Evolutionary conservation across 1,140 invertebrate species (phyloP).

Genomic region (Schlechtendalia chinensis): DNA sequence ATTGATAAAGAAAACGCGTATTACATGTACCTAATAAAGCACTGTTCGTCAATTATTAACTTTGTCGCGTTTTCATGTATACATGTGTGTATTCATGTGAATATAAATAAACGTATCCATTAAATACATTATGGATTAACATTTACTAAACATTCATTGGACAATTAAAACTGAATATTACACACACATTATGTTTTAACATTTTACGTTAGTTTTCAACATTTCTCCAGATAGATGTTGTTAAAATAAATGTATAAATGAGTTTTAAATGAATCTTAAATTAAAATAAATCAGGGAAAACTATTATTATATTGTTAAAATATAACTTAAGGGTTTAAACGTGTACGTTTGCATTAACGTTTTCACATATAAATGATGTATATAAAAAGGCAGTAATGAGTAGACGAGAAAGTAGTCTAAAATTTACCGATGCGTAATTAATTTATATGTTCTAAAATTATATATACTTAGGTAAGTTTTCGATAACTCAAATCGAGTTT

Average conservation of each 20-base stretch:
- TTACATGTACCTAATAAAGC: no score
- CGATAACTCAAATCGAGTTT: not conserved
- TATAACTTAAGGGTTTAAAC: not conserved
- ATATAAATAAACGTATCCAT: no score
- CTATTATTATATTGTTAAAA: not conserved
- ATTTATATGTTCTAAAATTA: slow-evolving; percentile 20
- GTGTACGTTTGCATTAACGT: no score
- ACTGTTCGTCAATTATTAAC: no score
- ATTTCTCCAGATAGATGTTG: no score
- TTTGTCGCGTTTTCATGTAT: no score
- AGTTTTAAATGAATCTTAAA: no score
- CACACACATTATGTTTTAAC: not conserved
- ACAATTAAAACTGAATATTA: not conserved
- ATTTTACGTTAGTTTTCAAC: not conserved
- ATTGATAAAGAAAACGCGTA: no score
- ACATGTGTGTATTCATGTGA: no score
- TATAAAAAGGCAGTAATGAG: not conserved
- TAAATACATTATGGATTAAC: no score
- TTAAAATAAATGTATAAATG: no score
- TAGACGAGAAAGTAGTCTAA: slow-evolving; percentile 12
- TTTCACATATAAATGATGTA: not conserved
- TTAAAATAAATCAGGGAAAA: not conserved
- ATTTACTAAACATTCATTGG: no score
- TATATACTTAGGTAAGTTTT: not conserved
- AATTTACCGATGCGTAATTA: slow-evolving; percentile 16